A percentile compares a stretch with the other conserved stretches of the same genome.
Conservation (phyloP, 2,113 vertebrate species). For the Castor canadensis region DNA sequence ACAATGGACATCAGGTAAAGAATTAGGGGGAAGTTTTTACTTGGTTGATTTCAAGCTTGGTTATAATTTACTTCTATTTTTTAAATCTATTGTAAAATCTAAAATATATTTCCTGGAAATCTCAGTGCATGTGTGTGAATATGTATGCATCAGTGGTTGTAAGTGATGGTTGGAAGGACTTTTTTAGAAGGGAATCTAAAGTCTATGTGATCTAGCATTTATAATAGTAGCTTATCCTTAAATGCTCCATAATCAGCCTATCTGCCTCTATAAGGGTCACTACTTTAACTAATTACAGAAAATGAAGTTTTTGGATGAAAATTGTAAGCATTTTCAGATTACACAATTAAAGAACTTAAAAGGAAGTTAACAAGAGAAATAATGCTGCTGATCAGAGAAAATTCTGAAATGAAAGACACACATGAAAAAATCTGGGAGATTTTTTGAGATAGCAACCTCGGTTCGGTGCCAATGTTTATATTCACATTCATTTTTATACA, state of each 20-base stretch:
- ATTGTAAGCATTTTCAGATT: background rate
- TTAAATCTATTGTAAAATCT: slow-evolving; percentile 24
- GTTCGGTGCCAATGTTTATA: background rate
- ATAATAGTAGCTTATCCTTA: background rate
- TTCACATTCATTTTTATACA: background rate
- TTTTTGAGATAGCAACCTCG: background rate
- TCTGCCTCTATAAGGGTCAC: background rate
- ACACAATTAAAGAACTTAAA: background rate
- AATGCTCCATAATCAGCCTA: background rate
- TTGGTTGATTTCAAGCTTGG: slow-evolving; percentile 50
- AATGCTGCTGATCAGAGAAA: background rate
- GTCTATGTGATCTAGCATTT: background rate
- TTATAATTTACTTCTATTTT: slow-evolving; percentile 36
- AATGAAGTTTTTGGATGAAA: slow-evolving; percentile 2
- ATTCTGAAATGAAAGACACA: background rate
- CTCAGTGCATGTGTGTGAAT: background rate
- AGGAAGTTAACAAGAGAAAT: background rate
- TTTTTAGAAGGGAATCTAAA: background rate
- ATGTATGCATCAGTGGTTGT: background rate
- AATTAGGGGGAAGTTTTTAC: slow-evolving; percentile 3
- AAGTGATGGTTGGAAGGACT: background rate
- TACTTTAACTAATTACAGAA: slow-evolving; percentile 12
- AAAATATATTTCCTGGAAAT: background rate
- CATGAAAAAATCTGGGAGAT: background rate
- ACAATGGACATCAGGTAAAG: slow-evolving; percentile 21